Percentiles rank a stretch among this genome's conserved stretches.
Conservation (phyloP, 2,888 invertebrate genomes). For the Litoditis marina region DNA sequence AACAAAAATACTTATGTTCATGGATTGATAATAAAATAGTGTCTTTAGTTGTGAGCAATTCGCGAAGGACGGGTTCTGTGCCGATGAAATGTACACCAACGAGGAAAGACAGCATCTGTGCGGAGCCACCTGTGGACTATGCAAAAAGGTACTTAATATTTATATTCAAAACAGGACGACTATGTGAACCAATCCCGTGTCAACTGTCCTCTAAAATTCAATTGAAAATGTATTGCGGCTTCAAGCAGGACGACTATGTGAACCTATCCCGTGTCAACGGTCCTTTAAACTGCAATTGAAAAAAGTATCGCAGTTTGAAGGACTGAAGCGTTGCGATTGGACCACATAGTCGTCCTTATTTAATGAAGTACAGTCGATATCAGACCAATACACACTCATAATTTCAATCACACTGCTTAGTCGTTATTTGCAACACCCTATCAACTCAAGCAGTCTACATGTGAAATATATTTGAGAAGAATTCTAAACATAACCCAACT, state of each 20-base stretch:
- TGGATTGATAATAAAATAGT: neutral
- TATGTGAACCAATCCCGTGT: too few relatives aligned
- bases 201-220: too few relatives aligned
- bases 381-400: neutral
- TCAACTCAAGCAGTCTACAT: neutral
- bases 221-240: too few relatives aligned
- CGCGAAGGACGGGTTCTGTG: conserved; percentile 41
- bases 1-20: neutral
- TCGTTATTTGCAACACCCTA: neutral
- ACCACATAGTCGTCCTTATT: too few relatives aligned
- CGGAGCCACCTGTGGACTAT: conserved; percentile 39
- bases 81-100: conserved; percentile 35
- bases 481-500: neutral
- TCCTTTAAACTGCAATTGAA: too few relatives aligned
- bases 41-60: conserved; percentile 37
- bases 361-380: too few relatives aligned
- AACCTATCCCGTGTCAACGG: too few relatives aligned
- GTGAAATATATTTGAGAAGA: neutral
- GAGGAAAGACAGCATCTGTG: conserved; percentile 39
- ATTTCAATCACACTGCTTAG: neutral
- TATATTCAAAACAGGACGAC: too few relatives aligned
- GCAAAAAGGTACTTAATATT: conserved; percentile 5
- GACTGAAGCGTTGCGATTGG: too few relatives aligned
- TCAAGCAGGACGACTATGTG: too few relatives aligned
- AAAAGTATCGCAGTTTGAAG: too few relatives aligned